A percentile compares a stretch with the other conserved stretches of the same genome.
Conservation (phyloP, 2,113 vertebrate genomes). For the Bubo bubo region DNA sequence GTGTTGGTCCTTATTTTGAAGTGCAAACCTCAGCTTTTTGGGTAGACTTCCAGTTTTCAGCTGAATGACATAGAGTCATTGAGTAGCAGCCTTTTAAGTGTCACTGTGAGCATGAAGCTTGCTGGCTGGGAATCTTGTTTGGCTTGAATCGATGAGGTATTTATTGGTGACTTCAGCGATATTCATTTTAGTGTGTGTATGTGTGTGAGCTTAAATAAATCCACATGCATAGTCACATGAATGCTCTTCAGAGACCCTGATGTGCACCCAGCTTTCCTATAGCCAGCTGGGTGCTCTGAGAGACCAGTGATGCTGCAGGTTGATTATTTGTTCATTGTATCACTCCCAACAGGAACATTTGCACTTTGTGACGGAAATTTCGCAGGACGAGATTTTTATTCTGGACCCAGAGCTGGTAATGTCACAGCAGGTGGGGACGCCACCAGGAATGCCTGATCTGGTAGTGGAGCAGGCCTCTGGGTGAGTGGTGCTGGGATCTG, state of each 20-base stretch:
- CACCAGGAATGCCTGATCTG: slow-evolving; percentile 91
- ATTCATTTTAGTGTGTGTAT: neutral
- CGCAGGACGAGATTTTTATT: slow-evolving; percentile 97
- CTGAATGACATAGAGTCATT: neutral
- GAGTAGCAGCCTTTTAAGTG: neutral
- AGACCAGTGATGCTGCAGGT: neutral
- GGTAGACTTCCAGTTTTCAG: neutral
- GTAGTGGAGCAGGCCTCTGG: slow-evolving; percentile 90
- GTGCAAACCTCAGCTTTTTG: neutral
- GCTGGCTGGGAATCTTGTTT: neutral
- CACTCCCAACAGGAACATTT: slow-evolving; percentile 88
- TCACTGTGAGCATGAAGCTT: neutral
- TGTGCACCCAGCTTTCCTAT: neutral
- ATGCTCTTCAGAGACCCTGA: neutral
- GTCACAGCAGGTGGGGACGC: slow-evolving; percentile 73
- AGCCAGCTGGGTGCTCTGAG: neutral
- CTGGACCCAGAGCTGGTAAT: slow-evolving; percentile 87
- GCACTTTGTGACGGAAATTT: slow-evolving; percentile 98
- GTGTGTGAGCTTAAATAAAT: neutral
- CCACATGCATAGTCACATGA: neutral
- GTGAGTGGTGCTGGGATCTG: slow-evolving; percentile 65
- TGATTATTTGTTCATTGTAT: neutral
- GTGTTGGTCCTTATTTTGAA: neutral
- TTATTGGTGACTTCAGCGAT: neutral
- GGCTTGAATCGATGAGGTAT: neutral